Evolutionary conservation across 2,888 invertebrate species (phyloP), one percentile per base, ranked within the genome.

Genomic region (Netelia virgata): DNA sequence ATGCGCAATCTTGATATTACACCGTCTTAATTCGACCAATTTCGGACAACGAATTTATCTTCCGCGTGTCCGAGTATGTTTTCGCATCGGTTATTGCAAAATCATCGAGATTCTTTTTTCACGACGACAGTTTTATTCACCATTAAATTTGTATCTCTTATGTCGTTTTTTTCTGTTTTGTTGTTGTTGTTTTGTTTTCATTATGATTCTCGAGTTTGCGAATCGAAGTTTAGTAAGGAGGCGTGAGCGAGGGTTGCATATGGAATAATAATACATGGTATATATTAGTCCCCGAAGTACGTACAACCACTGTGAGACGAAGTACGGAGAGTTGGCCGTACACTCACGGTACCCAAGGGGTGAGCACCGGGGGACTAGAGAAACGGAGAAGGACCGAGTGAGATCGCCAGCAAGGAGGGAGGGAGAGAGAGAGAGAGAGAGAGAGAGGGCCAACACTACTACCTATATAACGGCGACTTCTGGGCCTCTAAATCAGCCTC

Each of bases 401-500:
- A 90, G 90, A 84, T 70, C 79, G 72, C 66, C 59, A 18, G 57
- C 9, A 9, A 66, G 68, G 50, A 50, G 53, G 2, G 53, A 11
- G 14, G n/a, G 57, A n/a, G 18, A 9, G 18, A 1, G 53, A 14
- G 53, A 11, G 14, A 53, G 57, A n/a, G 18, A 9, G 18, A 1
- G 57, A 3, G 18, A 70, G 75, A 82, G 82, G 82, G 82, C 79
- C 79, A 9, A 59, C 57, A 72, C 78, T 23, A 78, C 77, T 82
- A 86, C 91, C 91, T 90, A 89, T 92, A 92, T 91, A 91, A 90
- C 90, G 89, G 89, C 90, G 92, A 92, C 92, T 93, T 91, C 92
- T 91, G 92, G 89, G 91, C 93, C 90, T 91, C 92, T 93, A 93
- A 93, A 93, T 93, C 93, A 93, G 92, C 91, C 91, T 91, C 91